Evolutionary conservation across 2,113 vertebrate species (phyloP), one percentile per base, ranked within the genome.

Genomic region (Takifugu flavidus): DNA sequence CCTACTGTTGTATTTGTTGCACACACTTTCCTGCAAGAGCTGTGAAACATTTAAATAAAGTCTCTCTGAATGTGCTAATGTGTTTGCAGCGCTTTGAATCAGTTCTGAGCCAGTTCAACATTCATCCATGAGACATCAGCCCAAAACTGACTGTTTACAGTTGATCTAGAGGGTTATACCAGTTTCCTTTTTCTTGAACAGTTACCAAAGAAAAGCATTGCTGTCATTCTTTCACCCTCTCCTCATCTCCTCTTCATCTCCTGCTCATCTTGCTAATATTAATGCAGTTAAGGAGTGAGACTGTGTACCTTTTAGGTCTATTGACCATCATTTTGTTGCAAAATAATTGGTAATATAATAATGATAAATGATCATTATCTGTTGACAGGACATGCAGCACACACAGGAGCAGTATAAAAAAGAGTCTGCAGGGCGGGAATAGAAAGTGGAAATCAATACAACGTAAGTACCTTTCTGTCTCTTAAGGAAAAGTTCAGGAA

Each of bases 381-480:
- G 61, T 72, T 54, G 62, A 44, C 65, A 57, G 62, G 56, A 69
- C 70, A 77, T 69, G 65, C 62, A 77, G 69, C 64, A 84, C 65
- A 67, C 76, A 85, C 77, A 85, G 65, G 74, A 71, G 70, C 53
- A 64, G 53, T 11, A 70, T 63, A 85, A 52, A 14, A 26, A 82
- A 34, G 72, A 75, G 82, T 86, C 70, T 78, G 85, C 82, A 86
- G 79, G 57, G 47, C 59, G 25, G 71, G 70, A 74, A 80, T 73
- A 71, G 75, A 65, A 55, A 72, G 70, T 10, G 56, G 62, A 67
- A 75, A 75, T 90, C 86, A 67, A 89, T 89, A 72, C 31, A 60
- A 58, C 49, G 73, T 89, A 85, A 89, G 87, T 80, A 86, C 65
- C 86, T 88, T 87, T 74, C 44, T 52, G 5, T 64, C 70, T 65